Percentiles rank a stretch among this genome's conserved stretches.
Conservation (phyloP, 2,888 invertebrate genomes). For the Brachyptera risi region DNA sequence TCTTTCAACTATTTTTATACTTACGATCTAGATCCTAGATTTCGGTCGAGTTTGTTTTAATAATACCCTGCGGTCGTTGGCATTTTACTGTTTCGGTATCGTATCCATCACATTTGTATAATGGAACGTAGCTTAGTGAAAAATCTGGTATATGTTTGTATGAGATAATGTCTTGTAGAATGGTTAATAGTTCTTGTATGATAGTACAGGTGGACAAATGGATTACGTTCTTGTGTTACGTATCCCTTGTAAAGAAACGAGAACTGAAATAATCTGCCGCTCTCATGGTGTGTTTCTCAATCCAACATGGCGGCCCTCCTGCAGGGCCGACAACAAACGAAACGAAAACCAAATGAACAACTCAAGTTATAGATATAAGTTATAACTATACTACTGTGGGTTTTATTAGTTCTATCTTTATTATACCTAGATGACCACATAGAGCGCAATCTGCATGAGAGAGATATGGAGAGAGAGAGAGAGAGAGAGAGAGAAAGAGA, state of each 20-base stretch:
- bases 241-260: not conserved
- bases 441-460: no score
- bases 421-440: slow-evolving; percentile 13
- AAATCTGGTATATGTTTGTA: no score
- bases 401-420: slow-evolving; percentile 17
- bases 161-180: not conserved
- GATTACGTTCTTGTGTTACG: slow-evolving; percentile 1
- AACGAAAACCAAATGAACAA: slow-evolving; percentile 2
- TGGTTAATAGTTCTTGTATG: not conserved
- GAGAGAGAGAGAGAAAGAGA: no score
- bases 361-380: not conserved
- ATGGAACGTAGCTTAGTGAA: no score
- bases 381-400: not conserved
- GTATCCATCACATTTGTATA: not conserved
- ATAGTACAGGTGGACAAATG: not conserved
- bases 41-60: no score
- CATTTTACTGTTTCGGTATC: not conserved
- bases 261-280: slow-evolving; percentile 15
- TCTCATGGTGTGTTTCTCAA: no score
- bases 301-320: slow-evolving; percentile 13
- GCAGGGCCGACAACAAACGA: slow-evolving; percentile 15
- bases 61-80: no score
- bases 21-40: no score
- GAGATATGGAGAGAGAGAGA: no score
- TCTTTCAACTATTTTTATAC: no score